Conservation (phyloP, 2,113 vertebrate species). For the Cettia cetti region DNA sequence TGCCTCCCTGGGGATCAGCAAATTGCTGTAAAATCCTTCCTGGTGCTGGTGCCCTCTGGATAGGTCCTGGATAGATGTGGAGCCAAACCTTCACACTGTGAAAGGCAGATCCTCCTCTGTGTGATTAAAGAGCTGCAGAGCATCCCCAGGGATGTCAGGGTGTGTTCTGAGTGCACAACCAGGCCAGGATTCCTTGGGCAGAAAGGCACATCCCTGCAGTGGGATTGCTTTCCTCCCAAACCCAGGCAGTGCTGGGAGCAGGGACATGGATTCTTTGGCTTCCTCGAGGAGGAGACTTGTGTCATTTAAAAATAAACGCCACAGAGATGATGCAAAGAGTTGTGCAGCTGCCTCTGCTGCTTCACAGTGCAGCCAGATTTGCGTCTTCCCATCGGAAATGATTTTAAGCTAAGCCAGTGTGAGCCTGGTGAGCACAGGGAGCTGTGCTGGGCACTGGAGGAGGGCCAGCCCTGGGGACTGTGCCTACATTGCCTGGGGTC, state of each 20-base stretch:
- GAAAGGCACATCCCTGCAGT: not conserved
- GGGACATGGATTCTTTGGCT: not conserved
- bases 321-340: not conserved
- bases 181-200: not conserved
- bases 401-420: not conserved
- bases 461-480: not conserved
- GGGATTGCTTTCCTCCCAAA: not conserved
- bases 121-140: not conserved
- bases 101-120: not conserved
- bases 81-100: not conserved
- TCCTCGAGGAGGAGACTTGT: not conserved
- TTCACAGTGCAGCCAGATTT: not conserved
- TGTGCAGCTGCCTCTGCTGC: slow-evolving; percentile 15
- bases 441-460: not conserved
- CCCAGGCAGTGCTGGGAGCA: not conserved
- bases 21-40: not conserved
- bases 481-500: rapidly evolving
- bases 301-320: not conserved
- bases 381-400: not conserved
- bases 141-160: not conserved
- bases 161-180: not conserved
- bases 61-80: not conserved
- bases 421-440: not conserved
- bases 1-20: not conserved
- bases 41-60: not conserved